phyloP scores from a whole-genome alignment of 2,888 invertebrate genomes.

The Andricus quercusramuli region DNA sequence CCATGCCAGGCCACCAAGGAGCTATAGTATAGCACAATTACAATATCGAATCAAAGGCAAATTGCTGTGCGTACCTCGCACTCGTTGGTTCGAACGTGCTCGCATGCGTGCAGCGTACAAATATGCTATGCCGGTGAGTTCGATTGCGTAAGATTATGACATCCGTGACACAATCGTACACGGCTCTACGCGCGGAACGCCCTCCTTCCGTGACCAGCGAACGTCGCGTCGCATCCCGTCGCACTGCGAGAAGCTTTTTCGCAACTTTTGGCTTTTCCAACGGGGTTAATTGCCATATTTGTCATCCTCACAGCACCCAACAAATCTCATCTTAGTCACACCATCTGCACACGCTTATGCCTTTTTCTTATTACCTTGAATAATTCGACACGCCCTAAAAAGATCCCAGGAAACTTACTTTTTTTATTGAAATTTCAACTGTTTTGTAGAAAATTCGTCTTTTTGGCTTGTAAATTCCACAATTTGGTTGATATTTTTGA shows the following conservation, averaged over 20 bases:
- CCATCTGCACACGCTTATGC: background rate
- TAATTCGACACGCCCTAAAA: background rate
- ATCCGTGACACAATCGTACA: conserved; percentile 74
- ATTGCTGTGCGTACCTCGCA: conserved; percentile 67
- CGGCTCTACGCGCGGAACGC: conserved; percentile 67
- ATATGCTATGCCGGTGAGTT: conserved; percentile 60
- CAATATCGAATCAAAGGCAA: conserved; percentile 68
- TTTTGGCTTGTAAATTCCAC: no score
- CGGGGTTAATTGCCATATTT: conserved; percentile 38
- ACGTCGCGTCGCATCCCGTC: background rate
- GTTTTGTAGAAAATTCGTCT: no score
- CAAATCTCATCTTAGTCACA: conserved; percentile 5
- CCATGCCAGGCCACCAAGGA: conserved; percentile 48
- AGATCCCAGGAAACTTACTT: background rate
- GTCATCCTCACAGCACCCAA: conserved; percentile 11
- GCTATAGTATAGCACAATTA: conserved; percentile 56
- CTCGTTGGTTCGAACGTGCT: conserved; percentile 56
- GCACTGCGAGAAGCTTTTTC: conserved; percentile 59
- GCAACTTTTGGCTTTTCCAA: conserved; percentile 68
- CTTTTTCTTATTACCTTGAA: background rate
- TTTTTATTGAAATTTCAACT: no score
- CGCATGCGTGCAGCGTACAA: conserved; percentile 68
- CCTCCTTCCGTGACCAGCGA: conserved; percentile 67
- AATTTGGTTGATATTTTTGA: no score
- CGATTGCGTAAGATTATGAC: conserved; percentile 76